Base-by-base conservation (phyloP, 2,888 invertebrate species). In the Trissolcus brochymenae region DNA sequence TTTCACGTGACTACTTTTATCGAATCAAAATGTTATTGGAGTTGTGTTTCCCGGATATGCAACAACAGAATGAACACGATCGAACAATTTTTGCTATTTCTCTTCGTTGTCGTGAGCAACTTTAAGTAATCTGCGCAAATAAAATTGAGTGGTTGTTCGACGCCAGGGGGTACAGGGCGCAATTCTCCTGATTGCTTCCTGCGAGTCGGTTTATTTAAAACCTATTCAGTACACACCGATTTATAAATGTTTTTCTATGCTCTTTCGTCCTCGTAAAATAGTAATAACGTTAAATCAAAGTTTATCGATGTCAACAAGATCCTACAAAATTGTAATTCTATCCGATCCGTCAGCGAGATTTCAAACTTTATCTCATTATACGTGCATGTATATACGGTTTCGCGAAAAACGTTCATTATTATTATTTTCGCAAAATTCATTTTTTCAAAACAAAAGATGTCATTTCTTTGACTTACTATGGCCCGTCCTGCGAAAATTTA, bases 61-160 rank as follows among this genome's bases (percentile, higher is more conserved):
- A 16, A 46, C 16, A 46, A 46, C 1, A n/a, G 16, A n/a, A 16
- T 14, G 6, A 46, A 46, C 16, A 1, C 16, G 16, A 16, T 46
- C 46, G 46, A 16, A 46, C 14, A 35, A 9, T 35, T 35, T 46
- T 46, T 46, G 46, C 46, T 46, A 14, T 46, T 16, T 46, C 11
- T 46, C 46, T 46, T 46, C 46, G 46, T 14, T 35, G 35, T 35
- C 35, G 35, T 35, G 7, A 35, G 35, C 35, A 46, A 16, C 16
- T 46, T 46, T 16, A n/a, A 46, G 46, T 16, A 46, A 46, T 46
- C 46, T 46, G 46, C 4, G 4, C 16, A 16, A 46, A 46, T 16
- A 46, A 46, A 46, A 46, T 46, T n/a, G 46, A 46, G 46, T 46
- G 43, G 43, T 43, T 43, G 46, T 46, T 46, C 46, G 1, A 35